Percentiles rank a stretch among this genome's conserved stretches.
Evolutionary conservation across 2,888 invertebrate genomes (phyloP).

Genomic region (Ashinkailepas kermadecensis): DNA sequence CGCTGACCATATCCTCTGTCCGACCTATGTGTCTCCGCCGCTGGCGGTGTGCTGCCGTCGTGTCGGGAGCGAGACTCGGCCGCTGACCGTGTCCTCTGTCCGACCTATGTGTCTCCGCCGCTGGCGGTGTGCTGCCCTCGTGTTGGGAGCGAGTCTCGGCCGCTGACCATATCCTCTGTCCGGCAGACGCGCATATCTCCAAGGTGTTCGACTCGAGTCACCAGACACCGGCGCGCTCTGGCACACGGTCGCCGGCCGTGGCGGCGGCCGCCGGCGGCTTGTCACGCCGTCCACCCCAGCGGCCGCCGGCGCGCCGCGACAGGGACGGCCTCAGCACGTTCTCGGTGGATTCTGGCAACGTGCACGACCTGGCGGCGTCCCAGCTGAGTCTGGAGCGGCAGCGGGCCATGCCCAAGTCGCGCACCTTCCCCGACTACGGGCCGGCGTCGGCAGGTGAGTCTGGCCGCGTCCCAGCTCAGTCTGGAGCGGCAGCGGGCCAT

Average conservation of each 20-base stretch:
- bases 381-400: conserved; percentile 46
- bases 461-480: conserved; percentile 45
- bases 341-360: conserved; percentile 71
- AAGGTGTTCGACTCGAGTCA: conserved; percentile 14
- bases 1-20: background rate
- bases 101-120: background rate
- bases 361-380: conserved; percentile 49
- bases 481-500: conserved; percentile 41
- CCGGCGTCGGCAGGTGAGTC: conserved; percentile 37
- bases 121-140: too few species aligned
- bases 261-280: background rate
- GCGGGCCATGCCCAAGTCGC: conserved; percentile 51
- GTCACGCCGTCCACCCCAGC: background rate
- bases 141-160: too few species aligned
- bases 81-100: too few species aligned
- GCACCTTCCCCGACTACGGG: conserved; percentile 56
- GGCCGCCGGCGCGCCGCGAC: conserved; percentile 40
- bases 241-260: conserved; percentile 2
- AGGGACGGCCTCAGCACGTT: conserved; percentile 54
- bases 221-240: background rate
- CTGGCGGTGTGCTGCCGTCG: too few species aligned
- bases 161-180: background rate
- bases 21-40: too few species aligned
- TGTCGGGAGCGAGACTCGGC: too few species aligned
- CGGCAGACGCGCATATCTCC: conserved; percentile 21